phyloP scores from a whole-genome alignment of 2,888 invertebrate species.

The Caenorhabditis imperialis region DNA sequence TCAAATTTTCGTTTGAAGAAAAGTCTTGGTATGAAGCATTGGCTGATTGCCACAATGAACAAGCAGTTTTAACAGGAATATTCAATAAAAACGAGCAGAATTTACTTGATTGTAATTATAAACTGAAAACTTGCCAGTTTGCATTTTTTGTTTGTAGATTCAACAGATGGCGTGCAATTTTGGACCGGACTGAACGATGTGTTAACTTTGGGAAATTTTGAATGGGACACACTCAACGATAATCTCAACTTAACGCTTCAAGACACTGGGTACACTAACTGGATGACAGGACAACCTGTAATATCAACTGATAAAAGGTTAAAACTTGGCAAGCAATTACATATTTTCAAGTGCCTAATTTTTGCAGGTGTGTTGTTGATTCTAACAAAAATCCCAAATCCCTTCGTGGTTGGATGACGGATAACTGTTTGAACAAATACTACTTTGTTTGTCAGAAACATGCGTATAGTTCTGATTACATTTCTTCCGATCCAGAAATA shows the following conservation, averaged over 20 bases:
- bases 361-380: constrained; percentile 57
- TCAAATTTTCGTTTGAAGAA: constrained; percentile 45
- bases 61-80: constrained; percentile 58
- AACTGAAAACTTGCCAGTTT: too few relatives aligned
- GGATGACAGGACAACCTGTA: constrained; percentile 58
- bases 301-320: constrained; percentile 18
- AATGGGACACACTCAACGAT: constrained; percentile 58
- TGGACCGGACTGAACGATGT: constrained; percentile 67
- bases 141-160: constrained; percentile 38
- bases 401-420: constrained; percentile 46
- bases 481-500: constrained; percentile 30
- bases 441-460: constrained; percentile 61
- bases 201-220: constrained; percentile 45
- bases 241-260: constrained; percentile 36
- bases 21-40: constrained; percentile 60
- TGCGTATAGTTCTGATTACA: constrained; percentile 50
- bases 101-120: constrained; percentile 23
- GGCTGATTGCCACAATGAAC: constrained; percentile 47
- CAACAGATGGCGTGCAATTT: constrained; percentile 33
- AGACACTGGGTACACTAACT: constrained; percentile 57
- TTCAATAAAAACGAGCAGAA: constrained; percentile 54
- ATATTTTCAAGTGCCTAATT: too few relatives aligned
- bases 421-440: constrained; percentile 46
- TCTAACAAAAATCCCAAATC: constrained; percentile 20
- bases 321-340: too few relatives aligned